phyloP scores from a whole-genome alignment of 2,888 invertebrate species.

The Ceriagrion tenellum region DNA sequence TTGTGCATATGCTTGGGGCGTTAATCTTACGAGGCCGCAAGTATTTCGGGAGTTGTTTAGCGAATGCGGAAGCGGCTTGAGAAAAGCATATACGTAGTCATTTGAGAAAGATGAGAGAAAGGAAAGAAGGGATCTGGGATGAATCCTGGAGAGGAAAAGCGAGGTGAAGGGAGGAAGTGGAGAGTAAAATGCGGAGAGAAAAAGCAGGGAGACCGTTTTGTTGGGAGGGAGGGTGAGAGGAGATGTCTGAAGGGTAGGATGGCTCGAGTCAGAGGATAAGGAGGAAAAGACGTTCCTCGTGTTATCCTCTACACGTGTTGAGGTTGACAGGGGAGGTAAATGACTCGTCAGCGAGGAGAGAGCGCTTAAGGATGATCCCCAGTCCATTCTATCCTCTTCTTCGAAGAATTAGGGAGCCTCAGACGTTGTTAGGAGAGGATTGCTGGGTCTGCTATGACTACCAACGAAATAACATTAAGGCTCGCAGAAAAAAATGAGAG shows the following conservation, averaged over 20 bases:
- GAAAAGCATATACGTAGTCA: neutral
- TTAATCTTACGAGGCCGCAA: too few relatives aligned
- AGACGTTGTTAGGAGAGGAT: neutral
- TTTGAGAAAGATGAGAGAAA: neutral
- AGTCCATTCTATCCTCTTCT: neutral
- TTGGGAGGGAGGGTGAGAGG: neutral
- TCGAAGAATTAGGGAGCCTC: neutral
- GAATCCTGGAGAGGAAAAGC: neutral
- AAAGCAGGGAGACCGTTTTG: neutral
- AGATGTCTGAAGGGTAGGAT: neutral
- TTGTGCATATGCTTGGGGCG: too few relatives aligned
- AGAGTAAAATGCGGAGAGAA: constrained; percentile 1
- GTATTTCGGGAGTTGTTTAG: too few relatives aligned
- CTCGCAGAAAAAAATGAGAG: neutral
- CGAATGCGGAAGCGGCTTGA: neutral
- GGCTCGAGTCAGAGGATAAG: neutral
- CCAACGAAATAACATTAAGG: too few relatives aligned
- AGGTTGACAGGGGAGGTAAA: constrained; percentile 24
- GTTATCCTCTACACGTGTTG: neutral
- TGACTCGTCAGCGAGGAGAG: neutral
- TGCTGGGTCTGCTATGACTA: neutral
- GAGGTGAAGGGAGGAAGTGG: neutral
- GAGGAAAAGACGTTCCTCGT: neutral
- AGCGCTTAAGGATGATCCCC: neutral
- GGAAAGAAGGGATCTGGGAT: neutral